Base-by-base conservation (phyloP, 2,113 vertebrate genomes). In the Donacobius atricapilla region DNA sequence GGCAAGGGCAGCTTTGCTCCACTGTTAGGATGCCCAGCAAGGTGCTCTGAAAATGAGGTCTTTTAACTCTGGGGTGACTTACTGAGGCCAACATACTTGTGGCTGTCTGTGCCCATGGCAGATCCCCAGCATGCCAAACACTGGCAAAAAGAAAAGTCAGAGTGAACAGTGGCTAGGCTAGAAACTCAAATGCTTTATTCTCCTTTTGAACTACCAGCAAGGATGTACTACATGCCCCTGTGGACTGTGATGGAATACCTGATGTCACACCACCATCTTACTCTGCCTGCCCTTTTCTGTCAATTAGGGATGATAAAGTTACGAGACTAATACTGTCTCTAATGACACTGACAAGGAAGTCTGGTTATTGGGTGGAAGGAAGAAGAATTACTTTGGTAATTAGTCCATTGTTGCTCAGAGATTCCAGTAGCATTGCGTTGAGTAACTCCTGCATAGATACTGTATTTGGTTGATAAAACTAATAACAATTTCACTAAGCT, bases 401-500 rank as follows among this genome's bases (percentile, higher is more conserved):
- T 73, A 92, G 92, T 91, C 31, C 12, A 24, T 58, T 64, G 51
- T 9, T 95, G 60, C 35, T 94, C 60, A 81, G 75, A 93, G n/a
- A 80, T 51, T 93, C 58, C 56, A 63, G 30, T 40, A 58, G 31
- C 18, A 13, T 70, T 77, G 50, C 63, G 93, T 91, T 54, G 63
- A 81, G 75, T 77, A 81, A 56, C 23, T 86, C 68, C 83, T 92
- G 20, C 31, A 90, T 35, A 89, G 71, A 85, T 90, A 30, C 63
- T 81, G 37, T 81, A 56, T 83, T 93, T 80, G 33, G 11, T 37
- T 85, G 50, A 19, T 66, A 91, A 85, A 80, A 77, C 15, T 86
- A 93, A 75, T 27, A 87, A n/a, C 11, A 87, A 57, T 79, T 95
- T 96, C 61, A 87, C 90, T 86, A 71, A 90, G 76, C 22, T 93